These are phyloP conservation scores for Auanema freiburgensis DNA, from an alignment of 2,888 invertebrate genomes.

Conservation along the genomic window DNA sequence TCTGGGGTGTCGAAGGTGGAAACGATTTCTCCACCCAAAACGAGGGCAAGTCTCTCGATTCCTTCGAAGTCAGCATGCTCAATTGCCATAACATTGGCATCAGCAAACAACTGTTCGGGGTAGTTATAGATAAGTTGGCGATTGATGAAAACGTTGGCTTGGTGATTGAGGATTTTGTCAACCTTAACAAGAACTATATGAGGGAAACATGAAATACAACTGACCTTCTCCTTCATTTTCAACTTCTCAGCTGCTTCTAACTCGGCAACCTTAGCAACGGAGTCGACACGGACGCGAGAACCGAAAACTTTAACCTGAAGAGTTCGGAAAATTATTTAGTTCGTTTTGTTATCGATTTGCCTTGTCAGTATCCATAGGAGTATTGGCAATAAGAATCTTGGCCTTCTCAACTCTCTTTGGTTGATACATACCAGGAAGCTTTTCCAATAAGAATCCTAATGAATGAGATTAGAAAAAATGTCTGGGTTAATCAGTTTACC, in stretches of 20 bases:
- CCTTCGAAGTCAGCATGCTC: slow-evolving; percentile 99
- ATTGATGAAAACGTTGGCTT: slow-evolving; percentile 96
- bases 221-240: slow-evolving; percentile 96
- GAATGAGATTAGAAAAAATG: neutral
- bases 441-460: slow-evolving; percentile 84
- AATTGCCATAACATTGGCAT: slow-evolving; percentile 93
- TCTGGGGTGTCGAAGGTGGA: slow-evolving; percentile 96
- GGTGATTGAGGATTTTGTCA: slow-evolving; percentile 88
- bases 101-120: slow-evolving; percentile 97
- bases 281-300: slow-evolving; percentile 76
- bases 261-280: slow-evolving; percentile 83
- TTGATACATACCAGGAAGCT: slow-evolving; percentile 94
- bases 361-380: slow-evolving; percentile 99
- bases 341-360: slow-evolving; percentile 65
- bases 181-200: slow-evolving; percentile 66
- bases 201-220: neutral
- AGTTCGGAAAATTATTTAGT: slow-evolving; percentile 1
- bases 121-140: slow-evolving; percentile 99
- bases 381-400: slow-evolving; percentile 94
- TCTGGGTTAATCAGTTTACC: slow-evolving; percentile 56
- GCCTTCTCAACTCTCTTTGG: slow-evolving; percentile 93
- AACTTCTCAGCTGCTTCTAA: slow-evolving; percentile 96
- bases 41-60: slow-evolving; percentile 92
- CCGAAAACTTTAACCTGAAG: slow-evolving; percentile 79
- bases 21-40: slow-evolving; percentile 96